phyloP scores from a whole-genome alignment of 2,113 vertebrate species.

The Ailurus styani region DNA sequence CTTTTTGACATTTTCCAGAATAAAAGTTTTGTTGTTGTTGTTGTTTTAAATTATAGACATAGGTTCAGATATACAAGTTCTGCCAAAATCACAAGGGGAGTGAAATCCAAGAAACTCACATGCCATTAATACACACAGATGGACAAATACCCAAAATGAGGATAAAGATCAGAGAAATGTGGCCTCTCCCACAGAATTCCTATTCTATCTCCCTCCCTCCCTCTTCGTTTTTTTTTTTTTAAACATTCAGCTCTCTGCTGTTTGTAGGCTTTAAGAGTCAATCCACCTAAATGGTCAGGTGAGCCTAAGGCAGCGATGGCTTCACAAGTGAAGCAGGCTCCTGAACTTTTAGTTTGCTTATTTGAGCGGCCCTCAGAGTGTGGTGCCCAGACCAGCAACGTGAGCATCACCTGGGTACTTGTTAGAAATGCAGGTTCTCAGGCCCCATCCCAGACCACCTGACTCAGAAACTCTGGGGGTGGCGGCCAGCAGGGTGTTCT shows the following conservation, averaged over 20 bases:
- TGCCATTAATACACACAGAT: not conserved
- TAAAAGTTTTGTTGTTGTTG: not conserved
- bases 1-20: not conserved
- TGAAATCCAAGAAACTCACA: not conserved
- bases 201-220: not conserved
- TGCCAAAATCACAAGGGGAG: not conserved
- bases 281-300: not conserved
- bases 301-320: accelerated
- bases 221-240: not conserved
- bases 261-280: not conserved
- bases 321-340: not conserved
- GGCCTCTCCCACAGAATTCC: not conserved
- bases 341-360: not conserved
- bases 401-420: not conserved
- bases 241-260: not conserved
- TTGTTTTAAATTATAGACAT: not conserved
- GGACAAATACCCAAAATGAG: not conserved
- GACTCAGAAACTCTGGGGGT: not conserved
- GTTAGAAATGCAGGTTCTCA: not conserved
- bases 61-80: not conserved
- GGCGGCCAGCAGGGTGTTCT: not conserved
- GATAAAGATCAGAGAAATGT: not conserved
- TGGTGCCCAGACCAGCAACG: not conserved
- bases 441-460: not conserved
- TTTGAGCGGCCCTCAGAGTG: not conserved